These are phyloP conservation scores for Leistus spinibarbis DNA, from an alignment of 2,888 invertebrate genomes.

Conservation along the genomic window DNA sequence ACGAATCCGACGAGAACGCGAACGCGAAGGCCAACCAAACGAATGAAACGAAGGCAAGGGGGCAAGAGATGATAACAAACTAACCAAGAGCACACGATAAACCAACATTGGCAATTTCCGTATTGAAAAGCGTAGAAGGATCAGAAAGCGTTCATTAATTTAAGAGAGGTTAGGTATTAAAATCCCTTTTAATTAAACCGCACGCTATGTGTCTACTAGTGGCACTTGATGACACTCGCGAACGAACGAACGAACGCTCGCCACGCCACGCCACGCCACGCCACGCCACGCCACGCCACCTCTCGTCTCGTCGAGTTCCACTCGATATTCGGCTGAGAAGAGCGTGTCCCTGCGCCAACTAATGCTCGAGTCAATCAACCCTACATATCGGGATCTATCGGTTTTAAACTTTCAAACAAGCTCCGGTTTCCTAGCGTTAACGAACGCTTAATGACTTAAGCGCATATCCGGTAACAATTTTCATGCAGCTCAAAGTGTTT, in stretches of 20 bases:
- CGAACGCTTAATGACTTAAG: neutral
- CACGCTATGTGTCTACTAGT: slow-evolving; percentile 43
- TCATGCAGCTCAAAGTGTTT: too few species aligned
- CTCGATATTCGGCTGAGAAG: slow-evolving; percentile 18
- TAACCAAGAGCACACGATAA: slow-evolving; percentile 34
- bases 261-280: slow-evolving; percentile 39
- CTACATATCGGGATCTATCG: neutral
- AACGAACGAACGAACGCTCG: slow-evolving; percentile 42
- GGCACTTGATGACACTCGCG: slow-evolving; percentile 44
- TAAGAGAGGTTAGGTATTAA: slow-evolving; percentile 44
- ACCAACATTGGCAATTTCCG: slow-evolving; percentile 39
- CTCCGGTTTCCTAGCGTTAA: slow-evolving; percentile 19
- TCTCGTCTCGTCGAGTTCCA: slow-evolving; percentile 32
- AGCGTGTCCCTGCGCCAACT: too few species aligned
- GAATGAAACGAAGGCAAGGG: neutral
- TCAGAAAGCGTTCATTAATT: slow-evolving; percentile 46
- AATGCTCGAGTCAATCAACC: too few species aligned
- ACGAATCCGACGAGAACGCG: slow-evolving; percentile 23
- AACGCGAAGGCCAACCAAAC: slow-evolving; percentile 6
- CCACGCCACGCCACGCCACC: slow-evolving; percentile 38
- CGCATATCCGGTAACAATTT: too few species aligned
- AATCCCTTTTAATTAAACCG: slow-evolving; percentile 48
- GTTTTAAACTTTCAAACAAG: neutral
- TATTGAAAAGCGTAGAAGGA: slow-evolving; percentile 41
- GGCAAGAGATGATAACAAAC: slow-evolving; percentile 21